phyloP scores from a whole-genome alignment of 2,888 invertebrate species.

The Cerastis leucographa region DNA sequence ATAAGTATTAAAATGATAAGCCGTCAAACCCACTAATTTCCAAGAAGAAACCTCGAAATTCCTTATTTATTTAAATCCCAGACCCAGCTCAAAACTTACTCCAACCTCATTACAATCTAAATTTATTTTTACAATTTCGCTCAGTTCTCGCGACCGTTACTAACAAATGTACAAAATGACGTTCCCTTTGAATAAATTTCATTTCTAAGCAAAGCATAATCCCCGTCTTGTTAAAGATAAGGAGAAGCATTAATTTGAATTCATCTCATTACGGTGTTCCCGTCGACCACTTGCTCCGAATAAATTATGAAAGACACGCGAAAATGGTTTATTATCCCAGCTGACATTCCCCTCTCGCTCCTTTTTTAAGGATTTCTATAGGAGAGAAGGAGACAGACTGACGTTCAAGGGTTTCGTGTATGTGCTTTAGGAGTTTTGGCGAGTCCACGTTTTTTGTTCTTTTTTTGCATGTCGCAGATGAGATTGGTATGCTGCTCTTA shows the following conservation, averaged over 20 bases:
- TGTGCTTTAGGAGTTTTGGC: slow-evolving; percentile 51
- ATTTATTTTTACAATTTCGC: slow-evolving; percentile 53
- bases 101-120: slow-evolving; percentile 38
- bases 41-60: slow-evolving; percentile 13
- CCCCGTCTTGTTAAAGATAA: slow-evolving; percentile 77
- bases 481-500: slow-evolving; percentile 47
- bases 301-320: slow-evolving; percentile 77
- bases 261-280: slow-evolving; percentile 77
- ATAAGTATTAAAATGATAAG: slow-evolving; percentile 13
- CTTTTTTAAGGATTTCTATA: slow-evolving; percentile 39
- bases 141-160: slow-evolving; percentile 46
- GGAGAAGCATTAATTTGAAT: slow-evolving; percentile 78
- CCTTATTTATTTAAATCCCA: slow-evolving; percentile 35
- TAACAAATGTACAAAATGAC: slow-evolving; percentile 67
- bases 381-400: slow-evolving; percentile 46
- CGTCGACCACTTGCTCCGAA: slow-evolving; percentile 75
- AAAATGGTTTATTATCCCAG: slow-evolving; percentile 75
- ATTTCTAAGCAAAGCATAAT: slow-evolving; percentile 78
- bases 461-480: slow-evolving; percentile 43
- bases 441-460: slow-evolving; percentile 49
- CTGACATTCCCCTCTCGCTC: slow-evolving; percentile 51
- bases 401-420: slow-evolving; percentile 47
- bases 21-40: not conserved
- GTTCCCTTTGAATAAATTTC: slow-evolving; percentile 73
- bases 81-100: slow-evolving; percentile 12